Conservation (phyloP, 2,797 vertebrate species). For the Telmatherina bonti region DNA sequence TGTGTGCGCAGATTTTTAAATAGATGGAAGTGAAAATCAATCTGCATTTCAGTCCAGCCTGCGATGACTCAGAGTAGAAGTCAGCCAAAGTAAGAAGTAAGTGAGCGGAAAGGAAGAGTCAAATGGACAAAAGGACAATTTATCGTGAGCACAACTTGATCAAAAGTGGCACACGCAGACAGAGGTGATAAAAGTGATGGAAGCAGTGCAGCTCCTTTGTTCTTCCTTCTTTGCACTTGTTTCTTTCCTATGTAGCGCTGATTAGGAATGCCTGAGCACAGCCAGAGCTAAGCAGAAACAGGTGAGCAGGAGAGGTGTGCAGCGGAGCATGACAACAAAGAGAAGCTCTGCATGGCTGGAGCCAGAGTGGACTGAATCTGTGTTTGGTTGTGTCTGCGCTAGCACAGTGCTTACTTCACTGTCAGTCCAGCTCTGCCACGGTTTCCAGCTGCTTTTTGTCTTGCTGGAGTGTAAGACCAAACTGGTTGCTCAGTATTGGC, state of each 20-base stretch:
- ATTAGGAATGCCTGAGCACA: slow-evolving; percentile 62
- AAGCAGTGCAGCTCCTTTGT: slow-evolving; percentile 24
- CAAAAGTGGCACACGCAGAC: slow-evolving; percentile 6
- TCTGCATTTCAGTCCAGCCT: slow-evolving; percentile 30
- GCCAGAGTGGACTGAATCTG: slow-evolving; percentile 2
- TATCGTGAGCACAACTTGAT: slow-evolving; percentile 31
- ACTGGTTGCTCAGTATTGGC: slow-evolving; percentile 32
- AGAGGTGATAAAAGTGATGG: slow-evolving; percentile 31
- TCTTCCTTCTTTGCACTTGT: slow-evolving; percentile 40
- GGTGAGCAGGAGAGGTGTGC: slow-evolving; percentile 61
- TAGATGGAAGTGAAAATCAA: slow-evolving; percentile 50
- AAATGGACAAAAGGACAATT: slow-evolving; percentile 32
- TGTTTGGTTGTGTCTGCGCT: slow-evolving; percentile 1
- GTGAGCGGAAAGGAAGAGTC: slow-evolving; percentile 38
- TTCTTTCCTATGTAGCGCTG: slow-evolving; percentile 66
- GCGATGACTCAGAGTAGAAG: slow-evolving; percentile 44
- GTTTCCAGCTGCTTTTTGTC: slow-evolving; percentile 59
- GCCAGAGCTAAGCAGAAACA: slow-evolving; percentile 75
- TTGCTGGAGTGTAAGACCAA: slow-evolving; percentile 17
- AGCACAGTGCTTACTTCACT: slow-evolving; percentile 12
- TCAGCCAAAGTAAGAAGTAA: slow-evolving; percentile 50
- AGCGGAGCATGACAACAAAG: slow-evolving; percentile 50
- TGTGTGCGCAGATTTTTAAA: slow-evolving; percentile 51
- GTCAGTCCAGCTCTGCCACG: slow-evolving; percentile 30
- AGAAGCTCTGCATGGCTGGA: slow-evolving; percentile 23